Evolutionary conservation across 1,140 invertebrate genomes (phyloP), one percentile per base, ranked within the genome.

Genomic region (Augochlora pura): DNA sequence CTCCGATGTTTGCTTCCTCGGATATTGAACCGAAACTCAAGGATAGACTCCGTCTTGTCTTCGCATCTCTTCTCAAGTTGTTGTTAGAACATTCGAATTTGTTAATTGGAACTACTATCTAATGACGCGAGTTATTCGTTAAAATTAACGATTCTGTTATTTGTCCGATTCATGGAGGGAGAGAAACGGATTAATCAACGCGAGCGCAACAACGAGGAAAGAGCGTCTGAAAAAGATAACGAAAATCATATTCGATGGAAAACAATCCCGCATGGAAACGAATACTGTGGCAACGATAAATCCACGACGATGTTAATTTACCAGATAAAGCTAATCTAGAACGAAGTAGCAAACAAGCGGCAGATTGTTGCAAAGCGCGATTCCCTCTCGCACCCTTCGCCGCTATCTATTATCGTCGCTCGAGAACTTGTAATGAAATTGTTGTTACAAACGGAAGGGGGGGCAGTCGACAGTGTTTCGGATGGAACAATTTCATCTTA

Each of bases 401-500:
- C 5, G 27, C 32, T n/a, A 21, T 8, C 52, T 18, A 52, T 64
- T 64, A 78, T 72, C 23, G 27, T 32, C n/a, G 8, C 42, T 42
- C 32, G 23, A 14, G 38, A 62, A 21, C 52, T 63, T n/a, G 66
- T 70, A 60, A 69, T 71, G 46, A 66, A 25, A 32, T 73, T 57
- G 72, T 65, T 78, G 65, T 65, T 46, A 14, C 0, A 8, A 14
- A 21, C 32, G 25, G 38, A 74, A 80, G n/a, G n/a, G 38, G 49
- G 54, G 25, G 46, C 60, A 23, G 23, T 18, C 49, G 39, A 27
- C 59, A 69, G 74, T 70, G 49, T 72, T 74, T 73, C 38, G 9
- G 46, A 14, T 9, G 32, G 68, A 82, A 62, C 78, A 85, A 81
- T 84, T 85, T 84, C 69, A 81, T 81, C 77, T 62, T 21, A 6